Percentiles rank a stretch among this genome's conserved stretches.
These are phyloP conservation scores for Neopipo cinnamomea DNA, from an alignment of 2,113 vertebrate species.

Conservation along the genomic window DNA sequence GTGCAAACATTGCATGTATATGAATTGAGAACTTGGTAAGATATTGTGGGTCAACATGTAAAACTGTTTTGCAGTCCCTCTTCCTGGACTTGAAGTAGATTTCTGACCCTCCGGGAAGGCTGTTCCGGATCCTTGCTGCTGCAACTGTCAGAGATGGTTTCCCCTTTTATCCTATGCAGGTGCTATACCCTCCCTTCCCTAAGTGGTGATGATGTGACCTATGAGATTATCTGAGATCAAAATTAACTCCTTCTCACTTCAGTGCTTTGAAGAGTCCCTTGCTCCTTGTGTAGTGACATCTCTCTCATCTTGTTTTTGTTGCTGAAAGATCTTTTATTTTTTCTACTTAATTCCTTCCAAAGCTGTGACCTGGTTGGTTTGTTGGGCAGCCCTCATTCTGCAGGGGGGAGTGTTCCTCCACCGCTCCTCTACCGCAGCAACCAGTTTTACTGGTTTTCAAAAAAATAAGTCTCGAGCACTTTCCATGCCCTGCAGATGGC, in stretches of 20 bases:
- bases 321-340: background rate
- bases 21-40: rapidly evolving
- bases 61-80: background rate
- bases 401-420: background rate
- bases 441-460: background rate
- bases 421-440: background rate
- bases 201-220: background rate
- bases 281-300: background rate
- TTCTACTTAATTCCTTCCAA: background rate
- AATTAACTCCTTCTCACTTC: background rate
- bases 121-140: background rate
- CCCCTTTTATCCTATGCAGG: background rate
- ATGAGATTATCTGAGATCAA: background rate
- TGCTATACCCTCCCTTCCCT: background rate
- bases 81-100: background rate
- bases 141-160: rapidly evolving
- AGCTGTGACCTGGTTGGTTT: background rate
- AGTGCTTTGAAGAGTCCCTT: background rate
- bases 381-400: background rate
- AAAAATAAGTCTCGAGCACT: background rate
- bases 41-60: background rate
- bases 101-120: background rate
- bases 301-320: background rate
- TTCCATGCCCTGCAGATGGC: conserved; percentile 4
- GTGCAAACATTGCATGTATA: background rate